These are phyloP conservation scores for Polyergus mexicanus DNA, from an alignment of 1,140 invertebrate species.

Conservation along the genomic window DNA sequence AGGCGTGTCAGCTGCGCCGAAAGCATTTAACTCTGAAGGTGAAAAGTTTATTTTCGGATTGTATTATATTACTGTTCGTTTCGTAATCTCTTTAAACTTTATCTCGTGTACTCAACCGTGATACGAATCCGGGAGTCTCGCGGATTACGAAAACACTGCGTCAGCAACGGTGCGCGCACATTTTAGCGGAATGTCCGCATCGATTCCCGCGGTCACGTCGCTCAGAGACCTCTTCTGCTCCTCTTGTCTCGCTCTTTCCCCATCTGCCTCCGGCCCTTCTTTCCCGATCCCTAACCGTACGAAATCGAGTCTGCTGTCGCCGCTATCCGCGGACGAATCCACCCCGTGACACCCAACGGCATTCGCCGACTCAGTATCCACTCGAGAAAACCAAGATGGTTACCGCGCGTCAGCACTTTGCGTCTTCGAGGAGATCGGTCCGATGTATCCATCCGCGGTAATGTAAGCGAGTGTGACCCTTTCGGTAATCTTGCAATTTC, in stretches of 20 bases:
- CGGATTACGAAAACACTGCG: slow-evolving; percentile 73
- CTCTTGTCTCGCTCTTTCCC: neutral
- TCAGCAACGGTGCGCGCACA: slow-evolving; percentile 70
- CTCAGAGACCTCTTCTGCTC: slow-evolving; percentile 41
- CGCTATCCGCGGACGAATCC: slow-evolving; percentile 45
- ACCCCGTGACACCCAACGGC: slow-evolving; percentile 67
- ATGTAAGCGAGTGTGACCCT: slow-evolving; percentile 13
- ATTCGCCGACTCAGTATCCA: slow-evolving; percentile 75
- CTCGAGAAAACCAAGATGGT: slow-evolving; percentile 75
- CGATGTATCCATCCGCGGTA: slow-evolving; percentile 34
- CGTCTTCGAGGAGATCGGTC: slow-evolving; percentile 47
- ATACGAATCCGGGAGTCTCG: slow-evolving; percentile 50
- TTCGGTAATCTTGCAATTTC: slow-evolving; percentile 29
- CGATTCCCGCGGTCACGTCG: slow-evolving; percentile 74
- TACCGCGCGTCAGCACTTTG: slow-evolving; percentile 76
- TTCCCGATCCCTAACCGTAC: slow-evolving; percentile 36
- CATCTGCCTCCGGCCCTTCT: neutral
- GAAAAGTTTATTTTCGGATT: neutral
- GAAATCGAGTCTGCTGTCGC: slow-evolving; percentile 49
- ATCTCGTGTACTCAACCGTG: slow-evolving; percentile 3
- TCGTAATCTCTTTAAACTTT: neutral
- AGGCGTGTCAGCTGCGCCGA: neutral
- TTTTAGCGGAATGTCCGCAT: slow-evolving; percentile 68
- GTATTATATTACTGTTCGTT: neutral
- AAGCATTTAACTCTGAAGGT: neutral